Percentiles rank a stretch among this genome's conserved stretches.
Conservation (phyloP, 2,113 vertebrate genomes). For the Laticauda colubrina region DNA sequence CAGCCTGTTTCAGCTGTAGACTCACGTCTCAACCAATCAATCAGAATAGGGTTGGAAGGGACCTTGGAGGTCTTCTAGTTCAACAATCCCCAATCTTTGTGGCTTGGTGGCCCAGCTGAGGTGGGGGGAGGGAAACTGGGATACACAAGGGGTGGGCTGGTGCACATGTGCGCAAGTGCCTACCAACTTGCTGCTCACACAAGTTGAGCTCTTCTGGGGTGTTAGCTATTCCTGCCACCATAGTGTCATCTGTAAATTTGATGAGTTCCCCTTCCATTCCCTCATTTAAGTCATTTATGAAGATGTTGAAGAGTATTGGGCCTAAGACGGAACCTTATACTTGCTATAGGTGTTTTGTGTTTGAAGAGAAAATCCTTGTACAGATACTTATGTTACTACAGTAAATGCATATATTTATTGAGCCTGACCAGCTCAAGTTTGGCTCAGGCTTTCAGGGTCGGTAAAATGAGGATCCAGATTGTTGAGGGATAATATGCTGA, state of each 20-base stretch:
- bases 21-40: neutral
- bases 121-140: neutral
- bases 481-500: too few relatives aligned
- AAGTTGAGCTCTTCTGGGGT: neutral
- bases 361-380: neutral
- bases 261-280: neutral
- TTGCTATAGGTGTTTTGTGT: too few relatives aligned
- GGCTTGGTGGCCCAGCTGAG: neutral
- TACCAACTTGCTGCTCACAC: neutral
- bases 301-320: neutral
- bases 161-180: neutral
- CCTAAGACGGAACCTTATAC: neutral
- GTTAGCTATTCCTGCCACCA: neutral
- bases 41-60: neutral
- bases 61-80: neutral
- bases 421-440: neutral
- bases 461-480: too few relatives aligned
- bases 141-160: neutral
- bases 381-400: neutral
- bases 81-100: neutral
- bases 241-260: neutral
- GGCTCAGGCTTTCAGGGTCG: neutral
- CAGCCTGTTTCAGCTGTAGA: neutral
- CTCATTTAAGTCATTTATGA: neutral
- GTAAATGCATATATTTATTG: neutral